Evolutionary conservation across 2,888 invertebrate species (phyloP).

Genomic region (Cephus spinipes): DNA sequence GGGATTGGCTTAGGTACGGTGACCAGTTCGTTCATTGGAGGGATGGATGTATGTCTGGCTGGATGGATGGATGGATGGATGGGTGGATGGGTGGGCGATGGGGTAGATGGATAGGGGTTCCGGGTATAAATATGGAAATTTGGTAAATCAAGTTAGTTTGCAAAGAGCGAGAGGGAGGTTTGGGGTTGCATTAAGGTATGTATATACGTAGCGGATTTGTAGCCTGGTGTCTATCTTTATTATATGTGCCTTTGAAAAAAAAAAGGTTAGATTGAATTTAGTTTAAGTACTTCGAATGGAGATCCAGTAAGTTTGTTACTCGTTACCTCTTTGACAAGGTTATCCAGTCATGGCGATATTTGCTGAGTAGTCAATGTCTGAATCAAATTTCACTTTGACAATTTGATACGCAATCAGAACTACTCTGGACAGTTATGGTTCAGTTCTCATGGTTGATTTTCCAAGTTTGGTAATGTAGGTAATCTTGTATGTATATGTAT

Average conservation of each 20-base stretch:
- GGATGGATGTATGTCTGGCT: background rate
- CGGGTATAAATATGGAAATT: constrained; percentile 57
- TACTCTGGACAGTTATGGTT: background rate
- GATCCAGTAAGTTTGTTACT: background rate
- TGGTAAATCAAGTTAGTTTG: constrained; percentile 49
- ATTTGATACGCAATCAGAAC: background rate
- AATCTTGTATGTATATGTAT: background rate
- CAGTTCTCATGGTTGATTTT: background rate
- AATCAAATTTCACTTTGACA: background rate
- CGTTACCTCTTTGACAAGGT: background rate
- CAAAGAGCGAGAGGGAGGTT: background rate
- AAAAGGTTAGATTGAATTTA: background rate
- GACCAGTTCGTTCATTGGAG: too few relatives aligned
- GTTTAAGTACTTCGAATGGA: background rate
- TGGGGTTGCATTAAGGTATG: background rate
- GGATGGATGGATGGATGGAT: constrained; percentile 1
- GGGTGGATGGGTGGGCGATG: background rate
- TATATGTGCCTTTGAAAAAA: background rate
- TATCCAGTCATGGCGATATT: background rate
- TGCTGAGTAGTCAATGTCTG: background rate
- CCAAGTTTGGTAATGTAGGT: background rate
- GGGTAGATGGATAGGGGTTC: constrained; percentile 17
- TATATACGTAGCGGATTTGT: background rate
- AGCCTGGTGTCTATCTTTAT: background rate
- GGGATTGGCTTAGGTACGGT: too few relatives aligned